These are phyloP conservation scores for Cephus spinipes DNA, from an alignment of 2,888 invertebrate genomes.

Conservation along the genomic window DNA sequence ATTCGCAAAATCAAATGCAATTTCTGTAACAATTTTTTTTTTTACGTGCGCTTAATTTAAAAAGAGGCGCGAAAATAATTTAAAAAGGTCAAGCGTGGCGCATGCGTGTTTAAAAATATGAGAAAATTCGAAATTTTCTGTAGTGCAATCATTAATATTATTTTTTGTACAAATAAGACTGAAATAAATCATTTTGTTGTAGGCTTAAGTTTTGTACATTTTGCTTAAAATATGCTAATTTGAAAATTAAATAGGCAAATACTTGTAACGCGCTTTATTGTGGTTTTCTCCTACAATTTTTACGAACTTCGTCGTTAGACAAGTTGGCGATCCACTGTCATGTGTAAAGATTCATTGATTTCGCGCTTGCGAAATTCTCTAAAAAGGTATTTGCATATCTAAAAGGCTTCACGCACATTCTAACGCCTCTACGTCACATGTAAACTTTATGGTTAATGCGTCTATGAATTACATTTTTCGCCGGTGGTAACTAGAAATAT, in stretches of 20 bases:
- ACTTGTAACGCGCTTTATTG: neutral
- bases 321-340: neutral
- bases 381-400: neutral
- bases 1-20: neutral
- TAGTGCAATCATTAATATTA: neutral
- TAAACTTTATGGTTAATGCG: neutral
- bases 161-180: neutral
- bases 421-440: neutral
- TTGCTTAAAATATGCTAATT: neutral
- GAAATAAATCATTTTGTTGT: neutral
- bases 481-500: neutral
- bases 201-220: neutral
- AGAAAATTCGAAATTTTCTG: neutral
- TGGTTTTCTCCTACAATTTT: neutral
- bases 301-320: neutral
- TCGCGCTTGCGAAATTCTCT: neutral
- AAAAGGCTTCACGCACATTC: neutral
- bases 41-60: neutral
- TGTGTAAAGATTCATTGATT: neutral
- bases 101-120: neutral
- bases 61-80: neutral
- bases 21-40: neutral
- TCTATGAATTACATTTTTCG: neutral
- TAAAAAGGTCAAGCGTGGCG: neutral
- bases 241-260: neutral